Base-by-base conservation (phyloP, 2,888 invertebrate genomes). In the Eupelmus urozonus region DNA sequence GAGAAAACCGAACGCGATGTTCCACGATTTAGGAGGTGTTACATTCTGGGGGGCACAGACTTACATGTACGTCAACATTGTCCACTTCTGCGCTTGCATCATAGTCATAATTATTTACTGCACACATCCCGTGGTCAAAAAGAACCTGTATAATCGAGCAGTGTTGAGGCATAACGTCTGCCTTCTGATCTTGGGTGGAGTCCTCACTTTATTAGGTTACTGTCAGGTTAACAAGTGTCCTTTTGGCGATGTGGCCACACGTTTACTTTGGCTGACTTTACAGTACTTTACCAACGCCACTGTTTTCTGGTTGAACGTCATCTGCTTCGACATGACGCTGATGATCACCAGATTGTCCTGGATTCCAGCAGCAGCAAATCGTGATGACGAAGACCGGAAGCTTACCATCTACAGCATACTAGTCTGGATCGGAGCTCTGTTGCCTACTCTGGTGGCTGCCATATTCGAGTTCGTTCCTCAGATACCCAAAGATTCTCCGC, bases 261-360 rank as follows among this genome's bases (percentile, higher is more conserved):
- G 83, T 4, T 59, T 83, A 7, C 20, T 84, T 0, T 86, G 85
- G 85, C 71, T 86, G 27, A 62, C 60, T 3, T 74, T 85, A 23
- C 87, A 86, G 67, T 87, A 81, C 45, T 86, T 86, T 59, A 85
- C 87, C 4, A 79, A 85, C n/a, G 79, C 87, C 4, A 84, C 86
- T 0, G 85, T 85, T 0, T 86, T 86, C 40, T 87, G 86, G 86
- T 76, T 87, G 11, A 87, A 87, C 69, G 83, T 85, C 3, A 83
- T 87, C n/a, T 85, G 86, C 42, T 84, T 85, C 71, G 85, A 86
- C 66, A 86, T 87, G 85, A 86, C 85, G 2, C 45, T 85, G 53
- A 83, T 82, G 7, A 86, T 87, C 57, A 86, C 84, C 5, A 79
- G 82, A 23, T 85, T 86, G 23, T 83, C 82, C 4, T 85, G 86